Conservation (phyloP, 2,888 invertebrate species). For the Leptopilina drosophilae region DNA sequence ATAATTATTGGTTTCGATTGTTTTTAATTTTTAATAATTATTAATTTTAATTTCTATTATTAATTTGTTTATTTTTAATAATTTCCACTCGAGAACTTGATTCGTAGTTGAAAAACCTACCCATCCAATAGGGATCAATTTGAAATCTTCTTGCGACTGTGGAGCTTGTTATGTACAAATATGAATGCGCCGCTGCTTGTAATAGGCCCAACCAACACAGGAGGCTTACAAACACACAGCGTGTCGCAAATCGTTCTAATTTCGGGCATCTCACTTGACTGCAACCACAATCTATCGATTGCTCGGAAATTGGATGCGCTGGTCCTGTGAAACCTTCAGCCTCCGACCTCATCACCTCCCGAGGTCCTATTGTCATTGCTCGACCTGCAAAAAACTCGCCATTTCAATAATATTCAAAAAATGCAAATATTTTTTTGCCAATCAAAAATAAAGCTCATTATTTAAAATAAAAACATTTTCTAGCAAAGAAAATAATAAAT, state of each 20-base stretch:
- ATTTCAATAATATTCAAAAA: not conserved
- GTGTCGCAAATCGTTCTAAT: constrained; percentile 72
- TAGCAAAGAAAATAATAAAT: too few species aligned
- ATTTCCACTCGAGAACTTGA: too few species aligned
- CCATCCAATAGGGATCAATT: constrained; percentile 68
- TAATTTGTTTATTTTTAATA: too few species aligned
- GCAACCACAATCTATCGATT: constrained; percentile 74
- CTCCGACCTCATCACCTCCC: constrained; percentile 71
- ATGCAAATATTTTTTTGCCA: not conserved
- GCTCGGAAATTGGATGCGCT: constrained; percentile 70
- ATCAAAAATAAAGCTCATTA: too few species aligned
- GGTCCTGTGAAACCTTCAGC: constrained; percentile 71
- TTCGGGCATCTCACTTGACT: constrained; percentile 68
- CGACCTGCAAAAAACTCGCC: not conserved
- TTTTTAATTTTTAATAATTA: too few species aligned
- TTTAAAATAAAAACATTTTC: too few species aligned
- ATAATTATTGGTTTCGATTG: too few species aligned
- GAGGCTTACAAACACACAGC: constrained; percentile 67
- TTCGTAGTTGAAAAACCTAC: constrained; percentile 55
- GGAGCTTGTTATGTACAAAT: constrained; percentile 66
- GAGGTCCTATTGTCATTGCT: constrained; percentile 68
- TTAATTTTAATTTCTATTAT: too few species aligned
- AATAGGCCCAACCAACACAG: constrained; percentile 69
- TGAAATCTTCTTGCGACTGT: constrained; percentile 72
- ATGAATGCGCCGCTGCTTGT: constrained; percentile 70